A percentile compares a stretch with the other conserved stretches of the same genome.
Conservation (phyloP, 2,888 invertebrate species). For the Galeruca laticollis region DNA sequence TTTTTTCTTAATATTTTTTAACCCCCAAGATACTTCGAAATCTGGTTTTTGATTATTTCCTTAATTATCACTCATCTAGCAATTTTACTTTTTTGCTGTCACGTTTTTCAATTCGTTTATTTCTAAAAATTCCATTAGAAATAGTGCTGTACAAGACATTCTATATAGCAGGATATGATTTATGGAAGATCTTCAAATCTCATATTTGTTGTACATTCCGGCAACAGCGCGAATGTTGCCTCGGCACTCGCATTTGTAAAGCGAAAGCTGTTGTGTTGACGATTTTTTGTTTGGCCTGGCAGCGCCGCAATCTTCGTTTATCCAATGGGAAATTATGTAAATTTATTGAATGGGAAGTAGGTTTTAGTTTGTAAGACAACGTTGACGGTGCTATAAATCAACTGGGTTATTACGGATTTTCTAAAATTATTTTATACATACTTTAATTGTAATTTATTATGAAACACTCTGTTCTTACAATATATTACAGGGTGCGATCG, state of each 20-base stretch:
- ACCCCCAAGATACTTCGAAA: too few relatives aligned
- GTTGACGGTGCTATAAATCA: conserved; percentile 14
- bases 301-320: conserved; percentile 21
- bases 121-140: background rate
- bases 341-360: conserved; percentile 28
- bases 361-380: conserved; percentile 1
- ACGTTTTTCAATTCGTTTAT: background rate
- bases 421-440: conserved; percentile 12
- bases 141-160: background rate
- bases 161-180: background rate
- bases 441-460: conserved; percentile 2
- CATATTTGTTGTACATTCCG: background rate
- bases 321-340: conserved; percentile 28
- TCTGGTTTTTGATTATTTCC: too few relatives aligned
- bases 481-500: background rate
- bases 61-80: background rate
- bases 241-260: background rate
- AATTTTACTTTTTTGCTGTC: background rate
- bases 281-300: conserved; percentile 5
- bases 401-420: background rate
- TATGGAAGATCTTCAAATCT: background rate
- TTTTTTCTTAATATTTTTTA: too few relatives aligned
- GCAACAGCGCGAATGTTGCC: conserved; percentile 5
- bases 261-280: background rate
- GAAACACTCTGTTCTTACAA: background rate